Evolutionary conservation across 2,797 vertebrate species (phyloP), one percentile per base, ranked within the genome.

Genomic region (Lutjanus argentimaculatus): DNA sequence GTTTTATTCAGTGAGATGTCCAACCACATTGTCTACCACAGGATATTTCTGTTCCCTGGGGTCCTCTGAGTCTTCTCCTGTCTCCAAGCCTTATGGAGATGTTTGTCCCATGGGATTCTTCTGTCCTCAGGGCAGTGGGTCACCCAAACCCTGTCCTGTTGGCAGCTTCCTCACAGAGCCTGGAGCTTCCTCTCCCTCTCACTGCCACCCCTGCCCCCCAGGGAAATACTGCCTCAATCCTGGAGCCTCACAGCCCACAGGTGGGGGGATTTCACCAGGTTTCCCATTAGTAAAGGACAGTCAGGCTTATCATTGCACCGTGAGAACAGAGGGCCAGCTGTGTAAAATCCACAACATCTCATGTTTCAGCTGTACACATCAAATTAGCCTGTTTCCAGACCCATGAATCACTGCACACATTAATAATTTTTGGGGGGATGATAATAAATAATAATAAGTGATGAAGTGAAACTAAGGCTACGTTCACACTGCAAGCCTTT

Each of bases 71-170:
- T 64, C 95, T 22, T 88, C 86, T 12, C 95, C 96, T 62, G 82
- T 95, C 84, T 93, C 94, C 72, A 84, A 91, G 88, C 61, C 66
- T 57, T 93, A 92, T 72, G 98, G 98, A 88, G 97, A 97, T 73
- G 91, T 98, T 85, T 99, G 98, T 80, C 97, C 97, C 1, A 55
- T 73, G 22, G 98, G 98, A 9, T 94, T 97, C 91, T 98, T 96
- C 90, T 99, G 98, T 75, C 97, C 97, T 30, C 65, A 66, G 19
- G 97, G 97, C 36, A 96, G 94, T 1, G 86, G 89, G 12, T 90
- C 92, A 36, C 97, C 98, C 0, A 67, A 95, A 59, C 96, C 97
- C 7, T 99, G 98, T 80, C 96, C 95, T 58, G 90, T 92, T 7
- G 98, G 98, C 2, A 96, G 95, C 80, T 96, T 96, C 82, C 97